Evolutionary conservation across 2,113 vertebrate genomes (phyloP), one percentile per base, ranked within the genome.

Genomic region (Muscicapa adusta): DNA sequence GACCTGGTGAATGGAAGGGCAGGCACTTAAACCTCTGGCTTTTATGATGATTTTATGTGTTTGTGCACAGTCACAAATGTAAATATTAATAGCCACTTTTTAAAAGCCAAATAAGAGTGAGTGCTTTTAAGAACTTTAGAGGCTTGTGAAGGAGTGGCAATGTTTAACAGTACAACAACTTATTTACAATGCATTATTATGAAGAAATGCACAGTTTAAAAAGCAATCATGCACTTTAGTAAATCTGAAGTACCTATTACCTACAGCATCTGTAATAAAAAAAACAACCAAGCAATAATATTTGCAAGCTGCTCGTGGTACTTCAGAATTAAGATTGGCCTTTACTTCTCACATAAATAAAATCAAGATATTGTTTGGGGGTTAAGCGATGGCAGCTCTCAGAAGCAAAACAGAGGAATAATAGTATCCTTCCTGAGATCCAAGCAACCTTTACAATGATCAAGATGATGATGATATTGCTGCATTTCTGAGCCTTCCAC

Each of bases 41-140:
- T 97, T 98, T 96, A 97, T 47, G 38, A 89, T 96, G 92, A 97
- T 97, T 97, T 97, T 94, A 91, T 94, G 68, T 96, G 80, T 97
- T 97, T 97, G 95, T 97, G 96, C 87, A 86, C 93, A 96, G 94
- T 97, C 88, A 96, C 77, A 97, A 91, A 96, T 71, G 85, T 85
- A 96, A 97, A 97, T 94, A 97, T 96, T 93, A 97, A 95, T 97
- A 94, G 91, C 72, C 95, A 96, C 76, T 96, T 97, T 94, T 93
- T 89, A 91, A 96, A 97, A 97, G 94, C 95, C 92, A 98, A 98
- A 98, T 96, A 97, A 97, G 85, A 91, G 61, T 81, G 66, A 97
- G 92, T 95, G 96, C 87, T 98, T 98, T 98, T 97, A 97, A 97
- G 95, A 97, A 95, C 92, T 97, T 93, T 85, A 50, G 87, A 96